Conservation (phyloP, 2,888 invertebrate genomes). For the Catonia carolina region DNA sequence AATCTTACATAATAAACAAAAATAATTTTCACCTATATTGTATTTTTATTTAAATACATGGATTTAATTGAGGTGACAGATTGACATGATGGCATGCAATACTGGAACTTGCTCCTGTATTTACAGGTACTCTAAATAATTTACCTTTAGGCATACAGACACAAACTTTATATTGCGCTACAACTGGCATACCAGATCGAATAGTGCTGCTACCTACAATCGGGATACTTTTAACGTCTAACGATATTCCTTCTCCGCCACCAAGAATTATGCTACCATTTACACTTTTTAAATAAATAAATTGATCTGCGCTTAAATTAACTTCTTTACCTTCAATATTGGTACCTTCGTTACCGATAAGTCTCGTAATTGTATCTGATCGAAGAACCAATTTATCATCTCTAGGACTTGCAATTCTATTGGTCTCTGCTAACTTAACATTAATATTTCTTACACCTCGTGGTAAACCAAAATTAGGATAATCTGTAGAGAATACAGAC, state of each 20-base stretch:
- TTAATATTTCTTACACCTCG: constrained; percentile 47
- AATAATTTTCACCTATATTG: no score
- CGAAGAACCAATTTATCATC: constrained; percentile 58
- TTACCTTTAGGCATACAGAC: constrained; percentile 86
- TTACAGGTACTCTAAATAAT: constrained; percentile 68
- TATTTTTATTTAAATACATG: not conserved
- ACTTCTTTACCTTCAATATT: constrained; percentile 64
- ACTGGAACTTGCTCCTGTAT: constrained; percentile 44
- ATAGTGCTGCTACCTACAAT: constrained; percentile 52
- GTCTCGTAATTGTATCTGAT: constrained; percentile 59
- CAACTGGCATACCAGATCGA: constrained; percentile 38
- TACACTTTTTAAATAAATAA: constrained; percentile 65
- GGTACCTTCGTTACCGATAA: constrained; percentile 76
- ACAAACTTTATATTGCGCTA: constrained; percentile 72
- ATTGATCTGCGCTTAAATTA: constrained; percentile 69
- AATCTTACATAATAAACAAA: no score
- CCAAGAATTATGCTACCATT: constrained; percentile 67
- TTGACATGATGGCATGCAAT: constrained; percentile 35
- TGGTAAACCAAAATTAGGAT: constrained; percentile 64
- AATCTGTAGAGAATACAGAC: constrained; percentile 66
- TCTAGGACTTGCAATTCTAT: constrained; percentile 66
- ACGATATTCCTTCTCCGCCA: constrained; percentile 51
- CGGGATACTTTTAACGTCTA: constrained; percentile 66
- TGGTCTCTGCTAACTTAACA: constrained; percentile 45
- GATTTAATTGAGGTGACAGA: not conserved